Evolutionary conservation across 2,888 invertebrate species (phyloP).

Genomic region (Pandemis heparana): DNA sequence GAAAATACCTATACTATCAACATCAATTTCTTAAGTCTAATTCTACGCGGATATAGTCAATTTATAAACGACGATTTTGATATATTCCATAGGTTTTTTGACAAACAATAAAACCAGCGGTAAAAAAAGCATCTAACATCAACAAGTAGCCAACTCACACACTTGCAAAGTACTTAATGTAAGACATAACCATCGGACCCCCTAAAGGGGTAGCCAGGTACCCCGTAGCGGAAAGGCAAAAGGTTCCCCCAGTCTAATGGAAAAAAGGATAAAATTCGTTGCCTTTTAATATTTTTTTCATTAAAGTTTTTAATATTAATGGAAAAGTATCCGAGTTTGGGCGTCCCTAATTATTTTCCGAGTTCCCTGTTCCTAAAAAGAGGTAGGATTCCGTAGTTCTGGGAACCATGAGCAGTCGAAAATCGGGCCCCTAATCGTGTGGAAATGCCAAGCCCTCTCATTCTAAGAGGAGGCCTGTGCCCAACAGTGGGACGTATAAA

Average conservation of each 20-base stretch:
- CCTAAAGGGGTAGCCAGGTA: slow-evolving; percentile 1
- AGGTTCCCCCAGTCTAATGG: slow-evolving; percentile 65
- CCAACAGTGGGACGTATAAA: no score
- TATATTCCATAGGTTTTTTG: no score
- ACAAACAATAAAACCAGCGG: no score
- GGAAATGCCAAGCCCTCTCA: no score
- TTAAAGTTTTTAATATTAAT: slow-evolving; percentile 86
- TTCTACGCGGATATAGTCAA: no score
- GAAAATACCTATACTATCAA: no score
- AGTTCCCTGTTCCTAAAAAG: slow-evolving; percentile 64
- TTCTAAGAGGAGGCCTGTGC: no score
- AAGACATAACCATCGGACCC: not conserved
- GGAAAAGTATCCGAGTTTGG: slow-evolving; percentile 71
- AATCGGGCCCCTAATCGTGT: no score
- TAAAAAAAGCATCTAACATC: not conserved
- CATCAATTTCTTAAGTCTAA: no score
- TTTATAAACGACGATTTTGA: no score
- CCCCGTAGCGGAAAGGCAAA: slow-evolving; percentile 6
- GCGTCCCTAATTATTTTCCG: slow-evolving; percentile 78
- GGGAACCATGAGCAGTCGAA: not conserved
- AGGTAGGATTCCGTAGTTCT: slow-evolving; percentile 15
- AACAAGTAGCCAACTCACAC: not conserved
- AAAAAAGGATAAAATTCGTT: slow-evolving; percentile 82
- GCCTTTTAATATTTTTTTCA: slow-evolving; percentile 84
- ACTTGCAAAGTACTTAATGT: not conserved